Evolutionary conservation across 1,140 invertebrate species (phyloP), one percentile per base, ranked within the genome.

Genomic region (Pachyrhynchus sulphureomaculatus): DNA sequence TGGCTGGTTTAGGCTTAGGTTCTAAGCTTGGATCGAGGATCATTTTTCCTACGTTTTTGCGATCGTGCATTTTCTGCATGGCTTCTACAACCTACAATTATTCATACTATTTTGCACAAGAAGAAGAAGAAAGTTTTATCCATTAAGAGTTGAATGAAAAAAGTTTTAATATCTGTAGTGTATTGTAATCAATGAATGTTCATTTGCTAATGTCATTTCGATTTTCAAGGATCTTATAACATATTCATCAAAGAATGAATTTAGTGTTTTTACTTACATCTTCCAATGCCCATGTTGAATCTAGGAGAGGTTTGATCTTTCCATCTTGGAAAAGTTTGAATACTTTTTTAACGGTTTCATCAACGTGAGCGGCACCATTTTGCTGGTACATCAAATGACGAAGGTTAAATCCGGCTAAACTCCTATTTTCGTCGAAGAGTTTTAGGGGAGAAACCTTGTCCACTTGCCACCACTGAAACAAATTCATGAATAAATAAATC

Each of bases 31-130:
- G 90, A 75, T 93, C 90, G 47, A 95, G 75, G 18, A 94, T 82
- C 12, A 95, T 84, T 79, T 94, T 95, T 10, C 92, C 93, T 72
- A 95, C 85, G 76, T 95, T 95, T 76, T 92, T 93, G 68, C 91
- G 85, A 69, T 95, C 91, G 75, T 94, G 91, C 84, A 95, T 89
- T 75, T 90, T 92, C 77, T 92, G 90, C 91, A 95, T 94, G 0
- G 90, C 93, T 68, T 94, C 91, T 21, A 84, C 83, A 15, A 92
- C 87, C 87, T 90, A 65, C 17, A 55, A 61, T 21, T 47, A 47
- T n/a, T 2, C n/a, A 1, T 34, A 15, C 12, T 5, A n/a, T n/a
- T n/a, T n/a, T n/a, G n/a, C n/a, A n/a, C n/a, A n/a, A n/a, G n/a
- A n/a, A n/a, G n/a, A n/a, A n/a, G n/a, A n/a, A n/a, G n/a, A n/a